Percentiles rank a stretch among this genome's conserved stretches.
These are phyloP conservation scores for Dromiciops gliroides DNA, from an alignment of 2,113 vertebrate species.

Conservation along the genomic window DNA sequence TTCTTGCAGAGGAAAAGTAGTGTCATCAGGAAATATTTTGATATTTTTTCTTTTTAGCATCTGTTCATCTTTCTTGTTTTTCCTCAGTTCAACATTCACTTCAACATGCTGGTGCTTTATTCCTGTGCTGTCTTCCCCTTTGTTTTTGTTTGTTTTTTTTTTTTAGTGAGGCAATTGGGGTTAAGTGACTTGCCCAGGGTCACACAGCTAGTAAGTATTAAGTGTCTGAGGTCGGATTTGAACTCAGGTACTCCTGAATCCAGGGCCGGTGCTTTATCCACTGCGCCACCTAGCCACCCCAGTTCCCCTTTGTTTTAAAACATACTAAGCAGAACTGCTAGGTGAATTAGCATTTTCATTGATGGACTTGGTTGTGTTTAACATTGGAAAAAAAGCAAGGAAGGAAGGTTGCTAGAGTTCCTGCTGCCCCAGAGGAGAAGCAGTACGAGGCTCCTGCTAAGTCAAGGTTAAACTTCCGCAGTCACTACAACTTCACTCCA, in stretches of 20 bases:
- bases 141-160: no score
- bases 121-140: constrained; percentile 88
- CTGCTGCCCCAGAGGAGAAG: background rate
- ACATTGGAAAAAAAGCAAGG: background rate
- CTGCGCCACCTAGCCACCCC: constrained; percentile 83
- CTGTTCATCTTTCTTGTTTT: constrained; percentile 91
- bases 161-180: no score
- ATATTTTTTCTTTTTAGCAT: constrained; percentile 90
- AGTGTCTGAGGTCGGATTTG: no score
- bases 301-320: constrained; percentile 94
- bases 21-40: constrained; percentile 83
- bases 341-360: constrained; percentile 77
- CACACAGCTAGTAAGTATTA: no score
- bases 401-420: background rate
- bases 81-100: constrained; percentile 89
- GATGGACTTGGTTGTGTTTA: constrained; percentile 82
- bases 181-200: no score
- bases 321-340: constrained; percentile 81
- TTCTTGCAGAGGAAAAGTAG: constrained; percentile 90
- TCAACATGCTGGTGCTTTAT: constrained; percentile 86
- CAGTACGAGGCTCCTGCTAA: background rate
- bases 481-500: no score
- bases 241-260: no score
- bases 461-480: background rate
- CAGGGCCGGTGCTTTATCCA: constrained; percentile 85